Evolutionary conservation across 2,113 vertebrate species (phyloP).

Genomic region (Carlito syrichta): DNA sequence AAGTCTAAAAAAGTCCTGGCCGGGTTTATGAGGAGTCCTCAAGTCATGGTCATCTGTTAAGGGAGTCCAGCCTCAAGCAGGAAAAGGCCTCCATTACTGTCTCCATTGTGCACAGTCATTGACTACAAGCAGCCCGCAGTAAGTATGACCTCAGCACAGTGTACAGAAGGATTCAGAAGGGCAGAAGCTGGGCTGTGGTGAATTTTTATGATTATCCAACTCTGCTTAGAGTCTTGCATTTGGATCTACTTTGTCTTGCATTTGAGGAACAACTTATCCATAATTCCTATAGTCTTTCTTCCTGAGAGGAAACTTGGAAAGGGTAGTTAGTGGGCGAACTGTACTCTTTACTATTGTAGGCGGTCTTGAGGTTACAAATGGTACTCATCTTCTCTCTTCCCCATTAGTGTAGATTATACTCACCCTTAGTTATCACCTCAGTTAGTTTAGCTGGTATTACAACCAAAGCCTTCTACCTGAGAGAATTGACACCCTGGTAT

Average conservation of each 20-base stretch:
- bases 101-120: background rate
- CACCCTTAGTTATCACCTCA: background rate
- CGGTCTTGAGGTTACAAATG: background rate
- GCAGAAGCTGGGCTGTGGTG: background rate
- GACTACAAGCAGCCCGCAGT: background rate
- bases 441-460: background rate
- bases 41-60: background rate
- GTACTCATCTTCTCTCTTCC: too few species aligned
- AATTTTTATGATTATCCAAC: background rate
- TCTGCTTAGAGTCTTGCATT: too few species aligned
- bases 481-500: background rate
- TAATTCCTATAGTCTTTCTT: background rate
- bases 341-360: background rate
- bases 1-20: background rate
- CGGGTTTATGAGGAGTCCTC: background rate
- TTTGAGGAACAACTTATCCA: background rate
- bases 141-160: background rate
- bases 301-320: background rate
- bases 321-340: background rate
- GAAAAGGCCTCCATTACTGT: background rate
- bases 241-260: background rate
- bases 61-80: background rate
- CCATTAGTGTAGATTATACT: background rate
- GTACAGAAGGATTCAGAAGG: background rate
- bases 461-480: background rate